phyloP scores from a whole-genome alignment of 1,140 invertebrate genomes.

The Pogonus chalceus region DNA sequence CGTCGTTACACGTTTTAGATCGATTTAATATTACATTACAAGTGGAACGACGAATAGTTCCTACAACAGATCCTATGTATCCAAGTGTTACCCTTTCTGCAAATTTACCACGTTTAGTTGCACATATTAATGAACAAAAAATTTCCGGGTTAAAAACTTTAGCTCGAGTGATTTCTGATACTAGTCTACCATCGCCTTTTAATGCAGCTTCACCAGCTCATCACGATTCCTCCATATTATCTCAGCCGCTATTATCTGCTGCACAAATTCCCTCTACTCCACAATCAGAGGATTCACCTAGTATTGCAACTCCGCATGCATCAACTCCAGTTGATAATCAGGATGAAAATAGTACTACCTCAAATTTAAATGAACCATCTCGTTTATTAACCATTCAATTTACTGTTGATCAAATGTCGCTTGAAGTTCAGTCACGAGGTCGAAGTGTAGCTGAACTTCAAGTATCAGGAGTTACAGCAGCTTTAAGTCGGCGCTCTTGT shows the following conservation, averaged over 20 bases:
- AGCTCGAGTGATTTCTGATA: constrained; percentile 33
- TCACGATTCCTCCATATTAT: constrained; percentile 1
- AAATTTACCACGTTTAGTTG: constrained; percentile 73
- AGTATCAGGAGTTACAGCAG: constrained; percentile 74
- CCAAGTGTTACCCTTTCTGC: constrained; percentile 73
- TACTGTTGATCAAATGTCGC: constrained; percentile 74
- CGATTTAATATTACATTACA: constrained; percentile 82
- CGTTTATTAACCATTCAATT: constrained; percentile 77
- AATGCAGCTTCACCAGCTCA: constrained; percentile 12
- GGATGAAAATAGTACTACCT: constrained; percentile 34
- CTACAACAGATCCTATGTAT: constrained; percentile 74
- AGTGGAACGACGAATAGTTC: constrained; percentile 69
- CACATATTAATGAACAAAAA: constrained; percentile 85
- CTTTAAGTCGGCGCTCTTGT: constrained; percentile 56
- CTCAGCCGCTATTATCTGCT: constrained; percentile 10
- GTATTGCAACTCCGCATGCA: background rate
- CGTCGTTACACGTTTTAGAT: constrained; percentile 78
- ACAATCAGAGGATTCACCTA: too few species aligned
- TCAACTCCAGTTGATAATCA: constrained; percentile 13
- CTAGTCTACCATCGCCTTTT: constrained; percentile 39
- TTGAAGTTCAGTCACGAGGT: constrained; percentile 76
- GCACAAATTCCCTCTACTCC: constrained; percentile 22
- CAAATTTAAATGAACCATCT: constrained; percentile 35
- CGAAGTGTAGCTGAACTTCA: constrained; percentile 82
- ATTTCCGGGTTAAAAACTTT: constrained; percentile 49